phyloP scores from a whole-genome alignment of 2,797 vertebrate species.

The Nyctalus aviator region DNA sequence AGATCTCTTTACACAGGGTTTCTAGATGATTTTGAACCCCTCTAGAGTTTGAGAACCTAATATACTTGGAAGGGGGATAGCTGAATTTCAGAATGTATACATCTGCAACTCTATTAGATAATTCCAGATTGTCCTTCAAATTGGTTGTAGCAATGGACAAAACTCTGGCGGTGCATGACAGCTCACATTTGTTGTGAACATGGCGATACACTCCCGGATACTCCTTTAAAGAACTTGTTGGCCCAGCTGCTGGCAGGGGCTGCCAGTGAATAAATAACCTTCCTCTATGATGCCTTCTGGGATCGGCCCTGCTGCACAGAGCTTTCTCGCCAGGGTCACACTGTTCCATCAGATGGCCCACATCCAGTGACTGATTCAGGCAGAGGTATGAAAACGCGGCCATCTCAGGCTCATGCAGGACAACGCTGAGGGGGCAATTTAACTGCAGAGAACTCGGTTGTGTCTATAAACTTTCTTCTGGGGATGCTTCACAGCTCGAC shows the following conservation, averaged over 20 bases:
- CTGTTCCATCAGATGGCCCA: background rate
- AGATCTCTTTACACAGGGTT: background rate
- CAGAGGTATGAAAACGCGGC: background rate
- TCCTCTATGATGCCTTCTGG: background rate
- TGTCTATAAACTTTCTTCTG: background rate
- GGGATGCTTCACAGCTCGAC: background rate
- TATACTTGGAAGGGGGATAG: background rate
- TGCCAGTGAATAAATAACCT: background rate
- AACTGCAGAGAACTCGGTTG: too few relatives aligned
- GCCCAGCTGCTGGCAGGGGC: background rate
- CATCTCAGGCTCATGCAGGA: background rate
- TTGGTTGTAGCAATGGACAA: background rate
- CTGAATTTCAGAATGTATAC: background rate
- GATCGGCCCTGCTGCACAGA: background rate
- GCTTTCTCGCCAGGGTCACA: background rate
- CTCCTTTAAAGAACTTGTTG: background rate
- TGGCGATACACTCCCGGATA: background rate
- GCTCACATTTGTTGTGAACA: background rate
- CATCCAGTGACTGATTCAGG: background rate
- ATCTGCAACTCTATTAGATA: background rate
- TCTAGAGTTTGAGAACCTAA: background rate
- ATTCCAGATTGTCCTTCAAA: background rate
- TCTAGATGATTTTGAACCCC: background rate
- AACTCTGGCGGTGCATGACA: background rate
- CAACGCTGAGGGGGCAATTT: background rate